These are phyloP conservation scores for Odontamblyopus rebecca DNA, from an alignment of 2,797 vertebrate genomes.

Conservation along the genomic window DNA sequence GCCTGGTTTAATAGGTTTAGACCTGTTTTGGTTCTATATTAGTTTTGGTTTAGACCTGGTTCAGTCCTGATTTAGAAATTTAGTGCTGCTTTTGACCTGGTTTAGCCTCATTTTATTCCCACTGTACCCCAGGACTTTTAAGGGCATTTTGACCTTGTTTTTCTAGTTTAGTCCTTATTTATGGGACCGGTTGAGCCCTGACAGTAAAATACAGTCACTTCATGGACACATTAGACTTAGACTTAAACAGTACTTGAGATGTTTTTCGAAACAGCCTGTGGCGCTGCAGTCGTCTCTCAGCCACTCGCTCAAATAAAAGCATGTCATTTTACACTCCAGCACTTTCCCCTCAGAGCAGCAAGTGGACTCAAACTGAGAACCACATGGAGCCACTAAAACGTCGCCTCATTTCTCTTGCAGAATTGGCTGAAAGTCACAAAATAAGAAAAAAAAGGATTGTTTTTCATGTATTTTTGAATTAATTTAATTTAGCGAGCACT, in stretches of 20 bases:
- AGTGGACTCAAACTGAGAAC: not conserved
- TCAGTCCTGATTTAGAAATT: too few species aligned
- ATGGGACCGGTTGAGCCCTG: too few species aligned
- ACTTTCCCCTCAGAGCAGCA: not conserved
- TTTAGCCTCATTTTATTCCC: not conserved
- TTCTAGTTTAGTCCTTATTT: too few species aligned
- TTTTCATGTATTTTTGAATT: too few species aligned
- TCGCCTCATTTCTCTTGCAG: not conserved
- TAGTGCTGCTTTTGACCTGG: not conserved
- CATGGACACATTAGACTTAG: too few species aligned
- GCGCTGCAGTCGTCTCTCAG: too few species aligned
- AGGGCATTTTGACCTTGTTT: too few species aligned
- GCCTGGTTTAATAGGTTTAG: not conserved
- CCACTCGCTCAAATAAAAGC: not conserved
- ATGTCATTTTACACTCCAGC: not conserved
- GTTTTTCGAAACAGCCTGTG: too few species aligned
- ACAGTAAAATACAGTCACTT: too few species aligned
- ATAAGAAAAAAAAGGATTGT: not conserved
- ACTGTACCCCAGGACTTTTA: too few species aligned
- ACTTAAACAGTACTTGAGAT: too few species aligned
- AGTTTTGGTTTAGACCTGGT: not conserved
- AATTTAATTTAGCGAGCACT: too few species aligned
- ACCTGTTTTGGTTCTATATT: not conserved
- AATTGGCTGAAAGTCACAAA: not conserved
- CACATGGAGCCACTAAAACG: not conserved